phyloP scores from a whole-genome alignment of 2,113 vertebrate species.

The Ramphastos sulfuratus region DNA sequence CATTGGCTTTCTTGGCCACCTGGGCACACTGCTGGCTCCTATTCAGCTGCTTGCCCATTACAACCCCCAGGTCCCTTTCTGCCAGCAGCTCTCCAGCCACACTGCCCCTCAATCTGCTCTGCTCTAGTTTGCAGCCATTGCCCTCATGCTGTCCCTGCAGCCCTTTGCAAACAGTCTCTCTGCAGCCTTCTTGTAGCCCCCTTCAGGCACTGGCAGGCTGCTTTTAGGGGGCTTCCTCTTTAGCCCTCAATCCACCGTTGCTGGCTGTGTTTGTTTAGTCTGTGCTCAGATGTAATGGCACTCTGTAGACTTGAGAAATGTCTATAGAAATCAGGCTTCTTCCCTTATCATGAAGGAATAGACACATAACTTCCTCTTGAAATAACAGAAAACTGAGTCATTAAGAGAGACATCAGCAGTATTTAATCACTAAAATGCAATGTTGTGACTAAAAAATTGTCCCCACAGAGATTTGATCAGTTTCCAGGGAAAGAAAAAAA shows the following conservation, averaged over 20 bases:
- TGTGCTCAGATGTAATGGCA: constrained; percentile 18
- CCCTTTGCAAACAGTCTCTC: too few species aligned
- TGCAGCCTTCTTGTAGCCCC: too few species aligned
- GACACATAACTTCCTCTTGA: constrained; percentile 47
- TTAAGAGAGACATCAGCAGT: constrained; percentile 8
- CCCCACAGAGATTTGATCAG: background rate
- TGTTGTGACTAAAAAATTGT: constrained; percentile 29
- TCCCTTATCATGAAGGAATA: constrained; percentile 49
- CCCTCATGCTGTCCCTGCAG: too few species aligned
- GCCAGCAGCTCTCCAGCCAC: too few species aligned
- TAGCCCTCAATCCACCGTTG: background rate
- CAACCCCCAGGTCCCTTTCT: too few species aligned
- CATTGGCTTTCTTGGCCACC: too few species aligned
- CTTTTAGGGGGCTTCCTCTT: background rate
- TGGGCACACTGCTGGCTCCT: too few species aligned
- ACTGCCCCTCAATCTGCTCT: too few species aligned
- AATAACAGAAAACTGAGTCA: constrained; percentile 52
- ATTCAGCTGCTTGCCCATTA: too few species aligned
- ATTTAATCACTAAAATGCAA: constrained; percentile 5
- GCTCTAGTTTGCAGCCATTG: too few species aligned
- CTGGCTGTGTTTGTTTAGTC: constrained; percentile 37
- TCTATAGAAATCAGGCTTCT: constrained; percentile 54
- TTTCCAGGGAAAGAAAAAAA: background rate
- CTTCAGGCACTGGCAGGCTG: too few species aligned
- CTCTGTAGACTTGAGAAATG: constrained; percentile 53